Base-by-base conservation (phyloP, 2,888 invertebrate genomes). In the Lithophane socia region DNA sequence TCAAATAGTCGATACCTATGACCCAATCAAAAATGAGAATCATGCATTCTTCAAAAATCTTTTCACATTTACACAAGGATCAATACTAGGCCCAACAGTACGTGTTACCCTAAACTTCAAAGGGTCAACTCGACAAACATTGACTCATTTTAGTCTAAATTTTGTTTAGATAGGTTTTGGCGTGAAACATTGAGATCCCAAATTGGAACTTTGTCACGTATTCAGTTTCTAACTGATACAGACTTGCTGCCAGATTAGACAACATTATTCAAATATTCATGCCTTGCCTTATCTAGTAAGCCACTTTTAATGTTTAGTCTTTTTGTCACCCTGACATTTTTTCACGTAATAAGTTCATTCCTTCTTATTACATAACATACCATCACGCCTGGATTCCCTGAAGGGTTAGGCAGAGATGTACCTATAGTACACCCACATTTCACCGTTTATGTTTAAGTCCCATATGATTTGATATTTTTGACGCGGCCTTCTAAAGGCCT, bases 101-200 rank as follows among this genome's bases (percentile, higher is more conserved):
- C 61, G 65, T 75, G 71, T 80, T 60, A 70, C 61, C 64, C 58
- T 67, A 79, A 82, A 77, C 79, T 80, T 79, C 66, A 83, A 81
- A 83, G 86, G 86, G 85, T 83, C 73, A 73, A 64, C 72, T 80
- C 61, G 42, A 76, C 79, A 86, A 87, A 86, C 80, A 84, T 84
- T 71, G 76, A 77, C 86, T 83, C 80, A 82, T 87, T 87, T 87
- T 73, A 73, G 77, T 65, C 73, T 63, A 85, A 85, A 87, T 80
- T 86, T 80, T 87, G 83, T 86, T 83, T 85, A 70, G 52, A 77
- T 83, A 87, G 86, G 83, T 82, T 80, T 72, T 70, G 74, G 71
- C 49, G 75, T 54, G 73, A 74, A 78, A 79, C 82, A 82, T 85
- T 86, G 84, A 80, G 77, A 77, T 72, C 73, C 66, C 68, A 72